Percentiles rank a stretch among this genome's conserved stretches.
phyloP scores from a whole-genome alignment of 1,140 invertebrate genomes.

The Drosophila murphyi region DNA sequence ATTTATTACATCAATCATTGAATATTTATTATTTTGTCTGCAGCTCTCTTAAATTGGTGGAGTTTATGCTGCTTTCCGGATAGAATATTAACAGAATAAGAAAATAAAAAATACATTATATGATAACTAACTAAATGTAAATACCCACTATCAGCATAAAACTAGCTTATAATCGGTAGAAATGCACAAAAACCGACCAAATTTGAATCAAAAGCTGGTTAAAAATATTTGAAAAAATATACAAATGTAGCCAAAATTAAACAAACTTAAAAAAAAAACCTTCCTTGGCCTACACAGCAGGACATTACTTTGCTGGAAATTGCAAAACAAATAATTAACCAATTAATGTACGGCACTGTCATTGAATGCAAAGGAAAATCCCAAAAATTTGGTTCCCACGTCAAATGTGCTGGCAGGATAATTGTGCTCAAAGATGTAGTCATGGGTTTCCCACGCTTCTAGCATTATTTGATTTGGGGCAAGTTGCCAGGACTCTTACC shows the following conservation, averaged over 20 bases:
- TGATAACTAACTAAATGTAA: too few species aligned
- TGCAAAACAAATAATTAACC: slow-evolving; percentile 1
- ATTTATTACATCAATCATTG: background rate
- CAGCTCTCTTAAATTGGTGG: too few species aligned
- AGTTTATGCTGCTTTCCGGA: too few species aligned
- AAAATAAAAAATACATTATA: too few species aligned
- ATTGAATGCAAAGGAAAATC: slow-evolving; percentile 1
- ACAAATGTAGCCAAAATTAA: background rate
- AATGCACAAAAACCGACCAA: too few species aligned
- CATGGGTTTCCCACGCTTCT: slow-evolving; percentile 76
- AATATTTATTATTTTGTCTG: too few species aligned
- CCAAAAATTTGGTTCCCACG: slow-evolving; percentile 57
- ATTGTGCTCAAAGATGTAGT: slow-evolving; percentile 47
- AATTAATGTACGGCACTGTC: slow-evolving; percentile 3
- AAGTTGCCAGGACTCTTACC: slow-evolving; percentile 58
- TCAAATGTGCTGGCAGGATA: slow-evolving; percentile 51
- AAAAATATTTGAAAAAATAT: too few species aligned
- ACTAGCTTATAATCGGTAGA: too few species aligned
- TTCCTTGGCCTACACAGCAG: background rate
- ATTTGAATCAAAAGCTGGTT: too few species aligned
- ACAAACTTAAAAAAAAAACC: background rate
- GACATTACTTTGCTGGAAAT: background rate
- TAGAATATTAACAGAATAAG: too few species aligned
- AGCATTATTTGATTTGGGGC: slow-evolving; percentile 30
- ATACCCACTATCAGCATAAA: too few species aligned